phyloP scores from a whole-genome alignment of 1,140 invertebrate genomes.

The Aphelenchoides avenae region DNA sequence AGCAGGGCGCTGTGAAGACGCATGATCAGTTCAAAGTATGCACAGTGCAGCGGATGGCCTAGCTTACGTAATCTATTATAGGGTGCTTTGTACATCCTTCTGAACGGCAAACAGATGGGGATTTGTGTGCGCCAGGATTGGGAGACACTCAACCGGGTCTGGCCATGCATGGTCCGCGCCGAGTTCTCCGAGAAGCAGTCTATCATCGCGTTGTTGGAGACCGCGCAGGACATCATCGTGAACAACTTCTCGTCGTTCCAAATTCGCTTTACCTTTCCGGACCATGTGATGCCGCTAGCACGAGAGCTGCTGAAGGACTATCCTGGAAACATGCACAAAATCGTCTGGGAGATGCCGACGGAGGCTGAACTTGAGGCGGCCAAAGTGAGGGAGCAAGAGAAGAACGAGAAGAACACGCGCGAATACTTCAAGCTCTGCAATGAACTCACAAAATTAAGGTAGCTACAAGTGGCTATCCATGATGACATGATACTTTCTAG shows the following conservation, averaged over 20 bases:
- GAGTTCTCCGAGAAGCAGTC: conserved; percentile 76
- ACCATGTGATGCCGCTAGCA: conserved; percentile 30
- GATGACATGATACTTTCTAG: not conserved
- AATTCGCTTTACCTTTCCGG: conserved; percentile 56
- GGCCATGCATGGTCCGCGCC: conserved; percentile 68
- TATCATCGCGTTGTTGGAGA: conserved; percentile 72
- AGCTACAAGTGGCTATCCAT: not conserved
- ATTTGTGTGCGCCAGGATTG: conserved; percentile 72
- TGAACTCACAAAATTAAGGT: conserved; percentile 17
- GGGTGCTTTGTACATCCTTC: conserved; percentile 74
- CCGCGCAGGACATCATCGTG: conserved; percentile 62
- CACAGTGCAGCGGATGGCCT: too few species aligned
- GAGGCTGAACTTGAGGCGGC: conserved; percentile 24
- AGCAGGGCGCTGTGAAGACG: conserved; percentile 65
- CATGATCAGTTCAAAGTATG: conserved; percentile 72
- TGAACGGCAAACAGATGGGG: conserved; percentile 67
- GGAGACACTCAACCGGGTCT: conserved; percentile 69
- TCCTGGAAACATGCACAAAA: conserved; percentile 27
- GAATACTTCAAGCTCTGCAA: conserved; percentile 33
- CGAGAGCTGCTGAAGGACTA: conserved; percentile 25
- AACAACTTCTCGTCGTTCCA: conserved; percentile 64
- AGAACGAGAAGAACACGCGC: conserved; percentile 38
- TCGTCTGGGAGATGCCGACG: conserved; percentile 4
- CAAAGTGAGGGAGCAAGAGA: conserved; percentile 15
- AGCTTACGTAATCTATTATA: conserved; percentile 55